Percentiles rank a stretch among this genome's conserved stretches.
These are phyloP conservation scores for Sturmia bella DNA, from an alignment of 2,888 invertebrate species.

Conservation along the genomic window DNA sequence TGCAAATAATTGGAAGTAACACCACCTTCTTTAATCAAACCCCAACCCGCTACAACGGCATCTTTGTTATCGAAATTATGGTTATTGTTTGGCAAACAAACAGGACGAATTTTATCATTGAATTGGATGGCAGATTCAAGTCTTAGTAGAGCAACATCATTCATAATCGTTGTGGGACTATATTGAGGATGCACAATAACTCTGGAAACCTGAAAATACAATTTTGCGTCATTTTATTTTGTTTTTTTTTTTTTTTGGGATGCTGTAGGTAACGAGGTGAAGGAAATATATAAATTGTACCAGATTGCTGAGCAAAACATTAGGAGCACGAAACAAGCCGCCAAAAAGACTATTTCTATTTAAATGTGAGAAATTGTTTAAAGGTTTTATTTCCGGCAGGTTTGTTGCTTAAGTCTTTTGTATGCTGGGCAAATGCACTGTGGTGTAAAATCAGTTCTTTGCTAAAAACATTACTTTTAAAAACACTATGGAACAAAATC, in stretches of 20 bases:
- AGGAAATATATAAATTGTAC: slow-evolving; percentile 21
- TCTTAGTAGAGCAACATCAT: slow-evolving; percentile 79
- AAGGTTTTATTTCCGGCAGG: slow-evolving; percentile 60
- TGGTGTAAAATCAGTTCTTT: neutral
- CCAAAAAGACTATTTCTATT: slow-evolving; percentile 13
- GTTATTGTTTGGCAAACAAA: slow-evolving; percentile 77
- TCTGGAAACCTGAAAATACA: slow-evolving; percentile 70
- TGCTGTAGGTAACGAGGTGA: neutral
- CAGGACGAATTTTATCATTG: slow-evolving; percentile 76
- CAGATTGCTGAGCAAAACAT: slow-evolving; percentile 11
- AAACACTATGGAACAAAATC: neutral
- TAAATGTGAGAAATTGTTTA: slow-evolving; percentile 52
- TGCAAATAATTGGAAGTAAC: slow-evolving; percentile 77
- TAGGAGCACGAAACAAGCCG: slow-evolving; percentile 28
- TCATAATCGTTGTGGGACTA: slow-evolving; percentile 76
- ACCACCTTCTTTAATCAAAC: slow-evolving; percentile 78
- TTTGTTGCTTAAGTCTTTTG: slow-evolving; percentile 45
- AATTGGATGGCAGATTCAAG: slow-evolving; percentile 77
- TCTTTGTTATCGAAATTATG: slow-evolving; percentile 78
- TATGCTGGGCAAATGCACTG: slow-evolving; percentile 20
- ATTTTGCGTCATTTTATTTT: neutral
- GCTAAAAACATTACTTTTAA: neutral
- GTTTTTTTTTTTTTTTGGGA: neutral
- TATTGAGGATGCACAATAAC: slow-evolving; percentile 77
- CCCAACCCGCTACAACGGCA: slow-evolving; percentile 81